phyloP scores from a whole-genome alignment of 2,113 vertebrate species.

The Leucosticte australis region DNA sequence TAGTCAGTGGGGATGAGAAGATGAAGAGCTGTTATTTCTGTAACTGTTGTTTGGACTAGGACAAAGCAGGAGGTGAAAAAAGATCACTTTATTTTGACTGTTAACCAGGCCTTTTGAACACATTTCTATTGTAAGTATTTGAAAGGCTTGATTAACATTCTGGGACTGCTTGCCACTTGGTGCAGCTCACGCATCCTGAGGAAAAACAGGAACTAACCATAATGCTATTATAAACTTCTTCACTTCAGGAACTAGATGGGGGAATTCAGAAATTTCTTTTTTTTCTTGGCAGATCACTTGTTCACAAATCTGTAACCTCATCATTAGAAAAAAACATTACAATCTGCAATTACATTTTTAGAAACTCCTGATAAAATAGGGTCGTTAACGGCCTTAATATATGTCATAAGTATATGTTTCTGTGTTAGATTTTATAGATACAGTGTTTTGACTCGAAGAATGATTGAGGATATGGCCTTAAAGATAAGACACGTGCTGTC shows the following conservation, averaged over 20 bases:
- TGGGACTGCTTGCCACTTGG: not conserved
- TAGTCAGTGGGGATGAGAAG: conserved; percentile 47
- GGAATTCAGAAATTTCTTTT: not conserved
- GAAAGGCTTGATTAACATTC: not conserved
- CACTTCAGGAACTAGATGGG: not conserved
- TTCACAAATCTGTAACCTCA: not conserved
- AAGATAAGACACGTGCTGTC: not conserved
- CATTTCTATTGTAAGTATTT: not conserved
- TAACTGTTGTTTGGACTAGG: conserved; percentile 4
- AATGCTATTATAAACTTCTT: not conserved
- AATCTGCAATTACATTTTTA: not conserved
- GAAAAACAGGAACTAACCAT: not conserved
- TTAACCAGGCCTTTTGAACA: not conserved
- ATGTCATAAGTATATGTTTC: not conserved
- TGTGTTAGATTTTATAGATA: not conserved
- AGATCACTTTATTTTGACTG: not conserved
- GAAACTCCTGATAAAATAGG: not conserved
- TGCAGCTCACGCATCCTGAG: not conserved
- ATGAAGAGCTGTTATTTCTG: conserved; percentile 1
- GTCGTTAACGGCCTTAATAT: not conserved
- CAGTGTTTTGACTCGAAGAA: not conserved
- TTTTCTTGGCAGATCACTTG: not conserved
- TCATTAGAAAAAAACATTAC: not conserved
- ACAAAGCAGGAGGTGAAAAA: conserved; percentile 16
- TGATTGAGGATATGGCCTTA: not conserved